Base-by-base conservation (phyloP, 1,140 invertebrate species). In the Drosophila lini region DNA sequence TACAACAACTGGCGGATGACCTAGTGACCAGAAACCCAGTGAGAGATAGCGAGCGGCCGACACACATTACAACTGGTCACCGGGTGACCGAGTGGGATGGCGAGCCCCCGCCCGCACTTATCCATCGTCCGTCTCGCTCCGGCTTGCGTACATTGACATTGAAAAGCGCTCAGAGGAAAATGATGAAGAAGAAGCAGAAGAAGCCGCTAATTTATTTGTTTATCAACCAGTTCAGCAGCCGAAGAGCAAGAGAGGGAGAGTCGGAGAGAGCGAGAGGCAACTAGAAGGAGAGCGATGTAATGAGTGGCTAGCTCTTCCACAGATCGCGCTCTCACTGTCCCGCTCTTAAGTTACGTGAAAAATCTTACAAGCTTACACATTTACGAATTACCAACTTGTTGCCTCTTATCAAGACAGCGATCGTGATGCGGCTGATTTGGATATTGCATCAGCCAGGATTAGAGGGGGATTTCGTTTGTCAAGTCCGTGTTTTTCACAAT, bases 401-500 rank as follows among this genome's bases (percentile, higher is more conserved):
- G 25, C 5, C 38, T n/a, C 65, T 69, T 69, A 69, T 69, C 65
- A 65, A 5, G 45, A 1, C 19, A 5, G 9, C 11, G 36, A 50
- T 59, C 31, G 44, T 73, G 68, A 70, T 71, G 52, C 28, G n/a
- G 22, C 31, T 36, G 40, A 31, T 50, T 73, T 73, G 34, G 69
- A 71, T 71, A 56, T 73, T 73, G 69, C 69, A 73, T 73, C 65
- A 73, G 69, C 65, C 69, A 59, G 69, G 69, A 73, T 71, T 71
- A 36, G 15, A 58, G 55, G 16, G 63, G 65, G 65, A 40, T 40
- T 59, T 36, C 22, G 48, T 7, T 22, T 34, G 16, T 28, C 64
- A 19, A 48, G 48, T 48, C 32, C 52, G 19, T 73, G 65, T 58
- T 58, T 70, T 71, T 45, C 53, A 73, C 65, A 73, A 71, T 71